phyloP scores from a whole-genome alignment of 1,140 invertebrate genomes.

The Drosophila novamexicana region DNA sequence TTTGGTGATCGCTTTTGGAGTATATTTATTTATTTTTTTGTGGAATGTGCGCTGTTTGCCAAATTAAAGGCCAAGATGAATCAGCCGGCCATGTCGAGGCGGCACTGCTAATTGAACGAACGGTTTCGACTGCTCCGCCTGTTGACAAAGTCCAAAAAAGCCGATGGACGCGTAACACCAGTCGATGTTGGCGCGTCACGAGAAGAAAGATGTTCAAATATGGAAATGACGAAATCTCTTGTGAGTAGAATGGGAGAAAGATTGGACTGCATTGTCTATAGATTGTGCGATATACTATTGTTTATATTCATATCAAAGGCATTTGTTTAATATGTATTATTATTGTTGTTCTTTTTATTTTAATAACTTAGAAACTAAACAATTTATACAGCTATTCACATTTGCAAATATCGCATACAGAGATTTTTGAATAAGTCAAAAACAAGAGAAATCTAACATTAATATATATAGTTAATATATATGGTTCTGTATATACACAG shows the following conservation, averaged over 20 bases:
- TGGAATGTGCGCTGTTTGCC: slow-evolving; percentile 67
- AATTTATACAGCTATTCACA: slow-evolving; percentile 65
- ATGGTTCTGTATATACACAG: slow-evolving; percentile 3
- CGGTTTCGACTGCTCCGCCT: slow-evolving; percentile 7
- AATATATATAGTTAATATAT: slow-evolving; percentile 25
- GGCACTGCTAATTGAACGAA: slow-evolving; percentile 37
- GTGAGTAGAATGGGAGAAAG: neutral
- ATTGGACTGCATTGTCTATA: neutral
- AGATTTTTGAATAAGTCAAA: slow-evolving; percentile 78
- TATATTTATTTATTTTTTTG: slow-evolving; percentile 43
- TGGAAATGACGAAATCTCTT: slow-evolving; percentile 57
- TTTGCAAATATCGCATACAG: slow-evolving; percentile 82
- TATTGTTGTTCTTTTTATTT: slow-evolving; percentile 31
- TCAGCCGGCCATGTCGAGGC: slow-evolving; percentile 38
- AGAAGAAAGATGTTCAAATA: slow-evolving; percentile 50
- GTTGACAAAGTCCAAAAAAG: slow-evolving; percentile 59
- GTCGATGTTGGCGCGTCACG: slow-evolving; percentile 30
- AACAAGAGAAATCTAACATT: slow-evolving; percentile 35
- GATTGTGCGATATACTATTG: neutral
- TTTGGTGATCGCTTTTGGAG: slow-evolving; percentile 55
- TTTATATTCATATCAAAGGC: neutral
- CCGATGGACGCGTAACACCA: slow-evolving; percentile 57
- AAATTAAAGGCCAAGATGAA: slow-evolving; percentile 53
- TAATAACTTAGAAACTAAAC: slow-evolving; percentile 48
- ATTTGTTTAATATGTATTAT: slow-evolving; percentile 12